Percentiles rank a stretch among this genome's conserved stretches.
phyloP scores from a whole-genome alignment of 2,888 invertebrate species.

The Cerastoderma edule region DNA sequence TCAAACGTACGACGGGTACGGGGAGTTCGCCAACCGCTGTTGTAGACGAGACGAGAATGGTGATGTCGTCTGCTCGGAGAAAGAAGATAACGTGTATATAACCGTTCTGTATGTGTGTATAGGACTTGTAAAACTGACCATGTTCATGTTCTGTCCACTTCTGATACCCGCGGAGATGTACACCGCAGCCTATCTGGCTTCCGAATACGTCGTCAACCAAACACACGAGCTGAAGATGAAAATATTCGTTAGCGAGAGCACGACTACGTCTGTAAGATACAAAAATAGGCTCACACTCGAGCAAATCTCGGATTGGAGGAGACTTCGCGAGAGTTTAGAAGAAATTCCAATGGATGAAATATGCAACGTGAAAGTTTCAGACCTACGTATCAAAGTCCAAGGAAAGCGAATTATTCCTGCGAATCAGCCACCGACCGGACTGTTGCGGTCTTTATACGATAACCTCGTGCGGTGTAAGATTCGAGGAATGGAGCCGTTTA shows the following conservation, averaged over 20 bases:
- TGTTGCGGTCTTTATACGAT: conserved; percentile 76
- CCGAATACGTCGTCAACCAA: conserved; percentile 79
- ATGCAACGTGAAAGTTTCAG: conserved; percentile 70
- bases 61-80: conserved; percentile 67
- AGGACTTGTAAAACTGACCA: conserved; percentile 73
- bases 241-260: conserved; percentile 73
- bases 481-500: conserved; percentile 77
- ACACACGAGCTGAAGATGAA: conserved; percentile 73
- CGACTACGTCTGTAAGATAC: conserved; percentile 68
- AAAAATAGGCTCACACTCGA: conserved; percentile 71
- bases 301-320: conserved; percentile 72
- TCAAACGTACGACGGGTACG: conserved; percentile 61
- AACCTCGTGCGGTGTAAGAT: conserved; percentile 79
- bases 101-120: conserved; percentile 76
- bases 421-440: conserved; percentile 78
- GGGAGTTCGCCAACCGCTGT: conserved; percentile 76
- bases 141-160: conserved; percentile 79
- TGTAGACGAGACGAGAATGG: conserved; percentile 68
- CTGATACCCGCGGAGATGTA: conserved; percentile 78
- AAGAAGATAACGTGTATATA: conserved; percentile 76
- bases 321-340: conserved; percentile 67
- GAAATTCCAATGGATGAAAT: conserved; percentile 70
- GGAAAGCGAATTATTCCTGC: conserved; percentile 78
- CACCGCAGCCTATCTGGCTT: conserved; percentile 76
- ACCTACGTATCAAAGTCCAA: conserved; percentile 76